Evolutionary conservation across 1,140 invertebrate genomes (phyloP), one percentile per base, ranked within the genome.

Genomic region (Caenorhabditis brenneri): DNA sequence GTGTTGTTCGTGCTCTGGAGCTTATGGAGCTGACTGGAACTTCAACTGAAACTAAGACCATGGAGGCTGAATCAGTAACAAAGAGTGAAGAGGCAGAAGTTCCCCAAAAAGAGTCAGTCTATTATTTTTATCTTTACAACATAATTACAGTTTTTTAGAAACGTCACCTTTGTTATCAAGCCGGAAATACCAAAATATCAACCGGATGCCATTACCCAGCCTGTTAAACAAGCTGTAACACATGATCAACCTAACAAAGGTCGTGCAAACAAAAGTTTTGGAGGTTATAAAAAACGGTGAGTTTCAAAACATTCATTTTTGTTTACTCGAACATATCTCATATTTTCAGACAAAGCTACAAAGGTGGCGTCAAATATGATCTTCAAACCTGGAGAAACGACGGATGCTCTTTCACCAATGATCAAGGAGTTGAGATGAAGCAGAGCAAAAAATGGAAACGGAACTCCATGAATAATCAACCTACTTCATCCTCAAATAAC

Each of bases 1-100:
- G 65, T 22, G 36, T 74, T n/a, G 65, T 74, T 42, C 65, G 65
- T 3, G 65, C 65, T n/a, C n/a, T 74, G n/a, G 65, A 74, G 36
- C 10, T 74, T 6, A 74, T 74, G 65, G 36, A 42, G n/a, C 12
- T 74, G 5, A n/a, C 33, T 4, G 58, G 33, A 7, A 36, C 12
- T 22, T 55, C 53, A 12, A 55, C 22, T 2, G 53, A 29, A 22
- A n/a, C 19, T n/a, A n/a, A n/a, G n/a, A n/a, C n/a, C n/a, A n/a
- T n/a, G 3, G 49, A 27, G 19, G n/a, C 0, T 22, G 10, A 55
- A 10, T 22, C 27, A 9, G 9, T 27, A n/a, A 27, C 10, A 0
- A 55, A 55, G 0, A 55, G 7, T 2, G 51, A 27, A 55, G 6
- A 4, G 22, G 53, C 15, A 2, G 24, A 24, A 15, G 22, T 12